phyloP scores from a whole-genome alignment of 2,797 vertebrate genomes.

The Lindbergichthys nudifrons region DNA sequence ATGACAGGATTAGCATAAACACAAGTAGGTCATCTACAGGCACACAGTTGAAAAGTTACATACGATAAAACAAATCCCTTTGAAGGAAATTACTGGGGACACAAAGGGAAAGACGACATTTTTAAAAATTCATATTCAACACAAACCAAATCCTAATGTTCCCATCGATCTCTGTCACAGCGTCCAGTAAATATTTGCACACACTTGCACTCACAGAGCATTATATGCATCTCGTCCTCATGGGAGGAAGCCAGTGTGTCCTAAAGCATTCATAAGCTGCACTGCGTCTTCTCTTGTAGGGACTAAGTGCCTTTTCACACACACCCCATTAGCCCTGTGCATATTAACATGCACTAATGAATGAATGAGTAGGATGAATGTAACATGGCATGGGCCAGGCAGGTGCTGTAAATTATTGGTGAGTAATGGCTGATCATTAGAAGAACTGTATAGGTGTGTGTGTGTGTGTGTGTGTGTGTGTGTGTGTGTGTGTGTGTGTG shows the following conservation, averaged over 20 bases:
- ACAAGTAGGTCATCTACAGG: conserved; percentile 41
- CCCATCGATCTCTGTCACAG: conserved; percentile 50
- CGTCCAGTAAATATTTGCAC: conserved; percentile 59
- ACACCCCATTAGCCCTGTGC: conserved; percentile 50
- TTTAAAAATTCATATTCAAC: conserved; percentile 48
- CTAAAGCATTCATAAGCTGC: conserved; percentile 34
- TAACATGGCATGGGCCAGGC: conserved; percentile 39
- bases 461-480: conserved; percentile 1
- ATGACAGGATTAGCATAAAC: conserved; percentile 1
- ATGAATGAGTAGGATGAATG: conserved; percentile 46
- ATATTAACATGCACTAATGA: conserved; percentile 63
- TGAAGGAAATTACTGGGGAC: conserved; percentile 31
- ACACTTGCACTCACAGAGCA: conserved; percentile 30
- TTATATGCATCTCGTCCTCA: conserved; percentile 27
- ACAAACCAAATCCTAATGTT: conserved; percentile 47
- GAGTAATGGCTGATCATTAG: conserved; percentile 47
- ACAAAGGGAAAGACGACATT: conserved; percentile 19
- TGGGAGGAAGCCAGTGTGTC: conserved; percentile 25
- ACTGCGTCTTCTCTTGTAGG: conserved; percentile 25
- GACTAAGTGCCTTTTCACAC: conserved; percentile 49
- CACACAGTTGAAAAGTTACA: conserved; percentile 4
- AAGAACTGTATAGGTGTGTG: conserved; percentile 1
- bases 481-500: neutral
- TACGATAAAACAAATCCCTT: conserved; percentile 20
- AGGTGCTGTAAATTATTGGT: conserved; percentile 50